Evolutionary conservation across 2,797 vertebrate species (phyloP).

Genomic region (Gallinago nigripennis): DNA sequence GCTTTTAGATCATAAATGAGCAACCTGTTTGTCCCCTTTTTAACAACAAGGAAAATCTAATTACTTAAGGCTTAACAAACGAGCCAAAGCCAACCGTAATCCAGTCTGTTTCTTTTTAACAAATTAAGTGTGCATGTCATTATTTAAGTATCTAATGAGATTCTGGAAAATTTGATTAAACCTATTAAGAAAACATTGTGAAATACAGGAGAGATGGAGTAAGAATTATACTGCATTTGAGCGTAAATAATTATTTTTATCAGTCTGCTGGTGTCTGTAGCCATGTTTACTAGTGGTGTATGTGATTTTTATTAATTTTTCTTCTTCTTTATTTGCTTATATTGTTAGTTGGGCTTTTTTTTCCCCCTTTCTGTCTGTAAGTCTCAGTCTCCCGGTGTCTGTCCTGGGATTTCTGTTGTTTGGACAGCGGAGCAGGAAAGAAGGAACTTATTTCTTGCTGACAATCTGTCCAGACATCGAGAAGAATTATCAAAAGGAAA

Average conservation of each 20-base stretch:
- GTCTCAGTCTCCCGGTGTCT: not conserved
- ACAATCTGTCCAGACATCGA: not conserved
- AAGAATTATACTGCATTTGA: not conserved
- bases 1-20: not conserved
- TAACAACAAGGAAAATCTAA: not conserved
- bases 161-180: constrained; percentile 34
- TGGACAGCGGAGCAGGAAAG: not conserved
- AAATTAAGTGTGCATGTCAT: constrained; percentile 6
- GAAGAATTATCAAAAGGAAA: not conserved
- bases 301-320: not conserved
- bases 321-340: not conserved
- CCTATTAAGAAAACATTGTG: not conserved
- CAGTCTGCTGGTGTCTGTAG: not conserved
- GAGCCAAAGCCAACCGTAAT: constrained; percentile 21
- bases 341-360: not conserved
- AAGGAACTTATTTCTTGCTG: not conserved
- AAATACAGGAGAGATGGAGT: not conserved
- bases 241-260: not conserved
- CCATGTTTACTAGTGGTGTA: not conserved
- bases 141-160: constrained; percentile 31
- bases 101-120: constrained; percentile 13
- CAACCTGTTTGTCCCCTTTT: not conserved
- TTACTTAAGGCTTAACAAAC: not conserved
- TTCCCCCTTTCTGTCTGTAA: no score
- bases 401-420: not conserved